Evolutionary conservation across 2,797 vertebrate genomes (phyloP), one percentile per base, ranked within the genome.

Genomic region (Peromyscus aztecus): DNA sequence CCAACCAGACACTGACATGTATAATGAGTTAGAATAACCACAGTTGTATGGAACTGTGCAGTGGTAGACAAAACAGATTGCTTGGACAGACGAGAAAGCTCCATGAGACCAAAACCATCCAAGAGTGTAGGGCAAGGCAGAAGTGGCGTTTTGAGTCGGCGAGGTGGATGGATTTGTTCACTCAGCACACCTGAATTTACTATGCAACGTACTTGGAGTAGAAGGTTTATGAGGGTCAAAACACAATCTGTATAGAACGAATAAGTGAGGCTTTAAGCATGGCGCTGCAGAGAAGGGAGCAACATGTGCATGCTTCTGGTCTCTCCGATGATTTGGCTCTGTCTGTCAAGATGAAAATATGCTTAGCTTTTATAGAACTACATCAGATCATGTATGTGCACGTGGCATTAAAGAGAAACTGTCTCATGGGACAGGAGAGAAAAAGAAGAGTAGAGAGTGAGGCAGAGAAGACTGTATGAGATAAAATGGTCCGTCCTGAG

Each of bases 1-100:
- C 43, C 23, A 85, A 86, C 65, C 77, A 96, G 57, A 97, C 94
- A 94, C 92, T 92, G 93, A 94, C 94, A 90, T 94, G 57, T 76
- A 82, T 90, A 93, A 95, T 92, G 78, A 96, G 76, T 59, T 87
- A 49, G 9, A 93, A 34, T 94, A 85, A 92, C 95, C 92, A 87
- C 85, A 97, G 57, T 59, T 61, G 14, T 91, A 92, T 90, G 92
- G 34, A 90, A 55, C 21, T 76, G 37, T 14, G 16, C 43, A 95
- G 43, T 2, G 85, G 94, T 46, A 92, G 83, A 86, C 88, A 97
- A 96, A 97, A 95, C 67, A 94, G 81, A 85, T n/a, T 23, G 29
- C 29, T 78, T 78, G 61, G 61, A 81, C 90, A 96, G 94, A 96
- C 46, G 43, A 59, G 83, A 91, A 92, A 93, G 73, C 34, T 34